Percentiles rank a stretch among this genome's conserved stretches.
Conservation (phyloP, 2,888 invertebrate genomes). For the Callimorpha dominula region DNA sequence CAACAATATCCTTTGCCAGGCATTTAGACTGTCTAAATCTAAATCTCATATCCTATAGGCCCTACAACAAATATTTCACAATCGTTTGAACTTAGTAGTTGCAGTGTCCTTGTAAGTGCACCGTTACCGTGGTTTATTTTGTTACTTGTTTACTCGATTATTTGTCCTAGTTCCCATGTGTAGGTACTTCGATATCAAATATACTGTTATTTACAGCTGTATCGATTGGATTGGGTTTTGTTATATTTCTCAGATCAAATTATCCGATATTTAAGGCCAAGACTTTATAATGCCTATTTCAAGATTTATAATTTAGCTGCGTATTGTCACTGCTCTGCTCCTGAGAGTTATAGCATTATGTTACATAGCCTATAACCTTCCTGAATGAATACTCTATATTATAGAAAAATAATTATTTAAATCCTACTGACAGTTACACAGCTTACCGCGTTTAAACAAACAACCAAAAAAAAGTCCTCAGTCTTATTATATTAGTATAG, state of each 20-base stretch:
- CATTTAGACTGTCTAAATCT: background rate
- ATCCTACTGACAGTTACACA: too few species aligned
- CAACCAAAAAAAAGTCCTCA: too few species aligned
- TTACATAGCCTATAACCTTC: too few species aligned
- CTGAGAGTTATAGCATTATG: too few species aligned
- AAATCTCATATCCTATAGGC: background rate
- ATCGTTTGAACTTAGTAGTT: slow-evolving; percentile 25
- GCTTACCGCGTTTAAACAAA: too few species aligned
- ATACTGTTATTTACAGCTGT: slow-evolving; percentile 34
- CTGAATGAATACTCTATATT: too few species aligned
- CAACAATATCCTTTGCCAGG: background rate
- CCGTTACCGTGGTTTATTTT: slow-evolving; percentile 36
- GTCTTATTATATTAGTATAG: too few species aligned
- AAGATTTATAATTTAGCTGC: too few species aligned
- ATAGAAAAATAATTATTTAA: too few species aligned
- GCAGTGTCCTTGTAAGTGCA: slow-evolving; percentile 43
- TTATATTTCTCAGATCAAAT: slow-evolving; percentile 24
- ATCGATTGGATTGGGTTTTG: slow-evolving; percentile 33
- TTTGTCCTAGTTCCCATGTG: slow-evolving; percentile 56
- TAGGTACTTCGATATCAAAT: slow-evolving; percentile 35
- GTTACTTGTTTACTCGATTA: slow-evolving; percentile 36
- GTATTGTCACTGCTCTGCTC: too few species aligned
- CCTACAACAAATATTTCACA: slow-evolving; percentile 22
- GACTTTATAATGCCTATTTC: background rate
- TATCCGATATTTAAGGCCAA: slow-evolving; percentile 30